Percentiles rank a stretch among this genome's conserved stretches.
Evolutionary conservation across 2,113 vertebrate species (phyloP).

Genomic region (Tachuris rubrigastra): DNA sequence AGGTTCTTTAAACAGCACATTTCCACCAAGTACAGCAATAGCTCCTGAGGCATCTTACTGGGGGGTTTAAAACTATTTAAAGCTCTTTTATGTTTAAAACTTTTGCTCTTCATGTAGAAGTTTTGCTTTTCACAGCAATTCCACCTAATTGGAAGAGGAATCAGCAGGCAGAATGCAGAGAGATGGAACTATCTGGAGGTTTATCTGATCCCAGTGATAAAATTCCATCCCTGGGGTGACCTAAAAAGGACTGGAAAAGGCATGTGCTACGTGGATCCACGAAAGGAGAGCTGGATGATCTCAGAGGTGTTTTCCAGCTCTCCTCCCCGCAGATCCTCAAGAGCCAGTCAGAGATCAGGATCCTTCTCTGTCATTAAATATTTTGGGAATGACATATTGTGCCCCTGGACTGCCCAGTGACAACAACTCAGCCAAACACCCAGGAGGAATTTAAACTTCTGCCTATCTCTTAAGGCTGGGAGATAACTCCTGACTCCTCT

Average conservation of each 20-base stretch:
- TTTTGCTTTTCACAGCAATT: background rate
- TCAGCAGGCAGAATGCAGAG: background rate
- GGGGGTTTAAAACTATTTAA: background rate
- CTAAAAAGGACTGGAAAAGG: constrained; percentile 65
- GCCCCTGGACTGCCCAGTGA: constrained; percentile 6
- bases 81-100: background rate
- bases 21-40: background rate
- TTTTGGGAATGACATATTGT: constrained; percentile 33
- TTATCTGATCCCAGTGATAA: constrained; percentile 59
- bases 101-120: background rate
- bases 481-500: background rate
- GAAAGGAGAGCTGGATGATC: background rate
- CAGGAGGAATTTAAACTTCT: background rate
- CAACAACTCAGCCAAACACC: background rate
- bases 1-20: background rate
- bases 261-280: background rate
- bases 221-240: constrained; percentile 43
- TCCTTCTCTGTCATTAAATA: constrained; percentile 42
- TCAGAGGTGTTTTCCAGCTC: constrained; percentile 60
- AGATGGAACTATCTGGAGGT: background rate
- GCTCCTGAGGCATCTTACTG: background rate
- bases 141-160: background rate
- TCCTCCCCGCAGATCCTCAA: background rate
- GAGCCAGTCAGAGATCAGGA: constrained; percentile 19
- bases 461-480: background rate